Evolutionary conservation across 2,888 invertebrate species (phyloP).

Genomic region (Agrotis ipsilon): DNA sequence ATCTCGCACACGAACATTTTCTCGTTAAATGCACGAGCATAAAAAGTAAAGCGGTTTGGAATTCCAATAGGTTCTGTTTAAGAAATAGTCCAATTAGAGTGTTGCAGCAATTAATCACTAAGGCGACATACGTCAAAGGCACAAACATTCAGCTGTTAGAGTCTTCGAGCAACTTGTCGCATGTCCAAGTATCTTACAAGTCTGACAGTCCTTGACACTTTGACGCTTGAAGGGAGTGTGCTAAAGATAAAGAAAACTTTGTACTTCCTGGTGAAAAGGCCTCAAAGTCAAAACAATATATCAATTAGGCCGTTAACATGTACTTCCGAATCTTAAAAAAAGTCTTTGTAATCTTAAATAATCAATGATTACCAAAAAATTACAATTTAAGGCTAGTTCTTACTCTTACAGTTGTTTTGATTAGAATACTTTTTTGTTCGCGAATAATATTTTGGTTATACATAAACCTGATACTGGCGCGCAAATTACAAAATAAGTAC

Average conservation of each 20-base stretch:
- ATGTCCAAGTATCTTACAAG: conserved; percentile 6
- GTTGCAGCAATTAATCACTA: conserved; percentile 16
- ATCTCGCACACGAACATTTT: conserved; percentile 2
- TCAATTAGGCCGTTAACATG: no score
- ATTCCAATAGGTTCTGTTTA: background rate
- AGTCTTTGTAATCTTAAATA: no score
- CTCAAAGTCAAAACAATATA: no score
- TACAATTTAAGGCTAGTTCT: background rate
- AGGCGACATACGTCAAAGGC: conserved; percentile 2
- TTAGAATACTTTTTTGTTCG: no score
- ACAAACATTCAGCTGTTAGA: background rate
- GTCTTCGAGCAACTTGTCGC: conserved; percentile 15
- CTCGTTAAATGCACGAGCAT: background rate
- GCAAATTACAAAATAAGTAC: background rate
- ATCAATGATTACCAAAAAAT: background rate
- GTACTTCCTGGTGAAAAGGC: background rate
- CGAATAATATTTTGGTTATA: background rate
- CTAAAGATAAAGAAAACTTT: background rate
- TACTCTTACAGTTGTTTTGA: background rate
- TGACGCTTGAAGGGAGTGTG: background rate
- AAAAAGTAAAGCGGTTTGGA: conserved; percentile 17
- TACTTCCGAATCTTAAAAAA: no score
- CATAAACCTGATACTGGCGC: background rate
- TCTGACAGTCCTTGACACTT: conserved; percentile 20
- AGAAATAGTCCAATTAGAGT: conserved; percentile 16